phyloP scores from a whole-genome alignment of 2,888 invertebrate species.

The Xestia rhomboidea region DNA sequence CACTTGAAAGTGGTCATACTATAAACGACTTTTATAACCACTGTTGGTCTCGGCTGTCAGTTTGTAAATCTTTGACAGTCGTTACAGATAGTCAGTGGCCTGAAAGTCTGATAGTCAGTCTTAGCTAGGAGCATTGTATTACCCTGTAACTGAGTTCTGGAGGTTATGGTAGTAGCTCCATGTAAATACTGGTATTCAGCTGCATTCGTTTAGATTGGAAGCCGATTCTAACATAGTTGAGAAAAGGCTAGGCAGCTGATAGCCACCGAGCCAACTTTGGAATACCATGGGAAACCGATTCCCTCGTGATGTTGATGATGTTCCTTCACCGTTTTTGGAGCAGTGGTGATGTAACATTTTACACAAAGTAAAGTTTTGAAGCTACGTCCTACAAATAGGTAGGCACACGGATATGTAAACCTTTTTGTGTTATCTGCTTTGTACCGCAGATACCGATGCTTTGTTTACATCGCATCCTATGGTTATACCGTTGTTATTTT shows the following conservation, averaged over 20 bases:
- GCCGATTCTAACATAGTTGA: neutral
- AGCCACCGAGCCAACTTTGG: too few relatives aligned
- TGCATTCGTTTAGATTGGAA: neutral
- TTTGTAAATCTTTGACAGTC: neutral
- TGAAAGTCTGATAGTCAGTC: neutral
- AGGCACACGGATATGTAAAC: neutral
- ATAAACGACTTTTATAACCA: neutral
- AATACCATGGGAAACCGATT: neutral
- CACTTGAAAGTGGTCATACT: too few relatives aligned
- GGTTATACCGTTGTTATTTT: constrained; percentile 39
- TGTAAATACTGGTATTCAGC: neutral
- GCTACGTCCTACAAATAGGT: neutral
- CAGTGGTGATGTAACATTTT: neutral
- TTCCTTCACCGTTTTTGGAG: neutral
- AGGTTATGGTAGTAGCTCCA: neutral
- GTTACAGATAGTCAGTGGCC: neutral
- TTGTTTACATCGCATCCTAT: neutral
- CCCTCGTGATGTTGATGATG: neutral
- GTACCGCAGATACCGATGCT: neutral
- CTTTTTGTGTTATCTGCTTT: neutral
- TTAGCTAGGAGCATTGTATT: neutral
- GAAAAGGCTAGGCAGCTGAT: too few relatives aligned
- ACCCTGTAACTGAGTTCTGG: neutral
- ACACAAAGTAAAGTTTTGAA: neutral
- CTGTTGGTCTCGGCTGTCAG: neutral